phyloP scores from a whole-genome alignment of 1,140 invertebrate species.

The Papilio dardanus region DNA sequence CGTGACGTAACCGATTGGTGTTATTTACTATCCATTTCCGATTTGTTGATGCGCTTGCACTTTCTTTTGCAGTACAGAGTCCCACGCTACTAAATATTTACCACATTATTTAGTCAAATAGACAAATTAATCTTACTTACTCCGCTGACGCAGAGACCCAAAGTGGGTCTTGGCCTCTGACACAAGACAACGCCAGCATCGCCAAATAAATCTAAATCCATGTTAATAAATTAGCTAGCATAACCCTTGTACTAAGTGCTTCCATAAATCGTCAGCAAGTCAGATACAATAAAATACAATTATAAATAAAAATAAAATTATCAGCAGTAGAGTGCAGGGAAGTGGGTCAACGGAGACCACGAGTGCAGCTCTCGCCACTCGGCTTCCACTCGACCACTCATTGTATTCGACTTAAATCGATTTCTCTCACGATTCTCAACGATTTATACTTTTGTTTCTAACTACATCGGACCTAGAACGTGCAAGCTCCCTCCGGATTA shows the following conservation, averaged over 20 bases:
- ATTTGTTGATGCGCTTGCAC: slow-evolving; percentile 6
- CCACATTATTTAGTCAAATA: no score
- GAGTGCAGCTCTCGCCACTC: slow-evolving; percentile 12
- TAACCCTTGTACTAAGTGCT: background rate
- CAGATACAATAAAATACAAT: background rate
- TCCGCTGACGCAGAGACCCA: no score
- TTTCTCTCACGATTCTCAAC: slow-evolving; percentile 9
- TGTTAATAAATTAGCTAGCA: background rate
- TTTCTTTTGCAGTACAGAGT: background rate
- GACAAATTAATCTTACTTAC: no score
- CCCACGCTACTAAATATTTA: no score
- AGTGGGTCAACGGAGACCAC: slow-evolving; percentile 26
- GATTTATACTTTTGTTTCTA: slow-evolving; percentile 4
- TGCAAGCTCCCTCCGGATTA: background rate
- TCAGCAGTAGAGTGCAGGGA: slow-evolving; percentile 12
- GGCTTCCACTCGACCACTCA: background rate
- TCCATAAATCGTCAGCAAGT: background rate
- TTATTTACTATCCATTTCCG: slow-evolving; percentile 24
- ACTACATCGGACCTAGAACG: background rate
- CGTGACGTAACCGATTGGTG: slow-evolving; percentile 9
- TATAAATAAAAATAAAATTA: slow-evolving; percentile 29
- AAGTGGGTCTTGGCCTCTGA: no score
- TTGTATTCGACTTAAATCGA: slow-evolving; percentile 23
- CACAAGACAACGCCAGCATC: no score
- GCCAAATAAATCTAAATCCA: background rate